Percentiles rank a stretch among this genome's conserved stretches.
Conservation (phyloP, 1,140 invertebrate genomes). For the Temnothorax curvispinosus region DNA sequence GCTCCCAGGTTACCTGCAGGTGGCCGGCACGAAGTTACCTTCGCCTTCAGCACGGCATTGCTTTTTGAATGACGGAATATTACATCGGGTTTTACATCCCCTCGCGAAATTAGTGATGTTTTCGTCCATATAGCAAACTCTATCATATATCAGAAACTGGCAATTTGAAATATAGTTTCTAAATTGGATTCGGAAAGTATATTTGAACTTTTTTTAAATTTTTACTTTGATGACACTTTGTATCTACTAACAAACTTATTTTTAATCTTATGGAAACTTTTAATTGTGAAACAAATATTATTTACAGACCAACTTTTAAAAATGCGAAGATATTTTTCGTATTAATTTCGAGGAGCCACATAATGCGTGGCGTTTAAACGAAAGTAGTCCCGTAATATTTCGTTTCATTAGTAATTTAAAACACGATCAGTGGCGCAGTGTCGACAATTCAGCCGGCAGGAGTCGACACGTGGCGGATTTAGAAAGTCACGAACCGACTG, state of each 20-base stretch:
- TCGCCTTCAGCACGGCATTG: constrained; percentile 65
- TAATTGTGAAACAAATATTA: not conserved
- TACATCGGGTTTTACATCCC: constrained; percentile 54
- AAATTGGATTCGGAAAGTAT: constrained; percentile 38
- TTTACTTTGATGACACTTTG: not conserved
- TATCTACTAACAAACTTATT: not conserved
- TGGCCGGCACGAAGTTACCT: constrained; percentile 77
- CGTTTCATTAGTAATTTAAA: constrained; percentile 36
- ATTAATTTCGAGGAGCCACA: not conserved
- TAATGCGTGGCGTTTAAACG: not conserved
- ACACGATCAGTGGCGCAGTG: constrained; percentile 11
- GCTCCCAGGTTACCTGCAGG: constrained; percentile 79
- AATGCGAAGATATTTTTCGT: not conserved
- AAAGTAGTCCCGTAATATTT: constrained; percentile 3
- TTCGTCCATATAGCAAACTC: constrained; percentile 64
- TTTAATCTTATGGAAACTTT: not conserved
- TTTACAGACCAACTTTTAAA: not conserved
- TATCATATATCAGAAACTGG: constrained; percentile 54
- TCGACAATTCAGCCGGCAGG: constrained; percentile 30
- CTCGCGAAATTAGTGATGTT: constrained; percentile 63
- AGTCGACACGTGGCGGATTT: constrained; percentile 55
- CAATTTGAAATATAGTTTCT: constrained; percentile 44
- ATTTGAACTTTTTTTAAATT: not conserved
- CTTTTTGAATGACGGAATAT: constrained; percentile 75
- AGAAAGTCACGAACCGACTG: constrained; percentile 69